phyloP scores from a whole-genome alignment of 2,888 invertebrate genomes.

The Miltochrista miniata region DNA sequence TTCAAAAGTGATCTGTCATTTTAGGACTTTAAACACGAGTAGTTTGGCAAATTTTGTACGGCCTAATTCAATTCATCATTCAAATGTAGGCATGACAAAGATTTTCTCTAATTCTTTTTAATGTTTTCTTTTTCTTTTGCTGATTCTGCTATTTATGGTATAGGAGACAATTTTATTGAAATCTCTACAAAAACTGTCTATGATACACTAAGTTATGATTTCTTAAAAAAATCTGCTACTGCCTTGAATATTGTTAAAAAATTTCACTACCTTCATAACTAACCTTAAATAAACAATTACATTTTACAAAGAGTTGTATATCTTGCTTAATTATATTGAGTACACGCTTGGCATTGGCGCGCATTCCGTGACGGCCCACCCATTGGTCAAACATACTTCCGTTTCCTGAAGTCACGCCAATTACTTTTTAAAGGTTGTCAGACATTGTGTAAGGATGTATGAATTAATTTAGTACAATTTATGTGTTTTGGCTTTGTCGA shows the following conservation, averaged over 20 bases:
- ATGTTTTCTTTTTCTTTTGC: too few relatives aligned
- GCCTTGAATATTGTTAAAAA: not conserved
- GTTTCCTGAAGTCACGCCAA: constrained; percentile 72
- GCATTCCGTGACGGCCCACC: constrained; percentile 62
- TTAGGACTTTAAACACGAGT: not conserved
- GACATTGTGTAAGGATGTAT: constrained; percentile 61
- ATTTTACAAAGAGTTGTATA: not conserved
- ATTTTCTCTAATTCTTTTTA: too few relatives aligned
- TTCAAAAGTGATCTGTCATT: constrained; percentile 8
- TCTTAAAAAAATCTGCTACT: too few relatives aligned
- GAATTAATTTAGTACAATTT: constrained; percentile 15
- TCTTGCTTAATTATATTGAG: constrained; percentile 31
- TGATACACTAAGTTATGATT: too few relatives aligned
- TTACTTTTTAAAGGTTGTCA: constrained; percentile 59
- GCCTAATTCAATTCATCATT: too few relatives aligned
- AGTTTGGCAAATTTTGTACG: too few relatives aligned
- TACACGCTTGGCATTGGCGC: constrained; percentile 40
- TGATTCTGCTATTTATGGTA: too few relatives aligned
- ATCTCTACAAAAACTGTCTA: too few relatives aligned
- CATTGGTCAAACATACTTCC: constrained; percentile 65
- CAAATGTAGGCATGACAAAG: too few relatives aligned
- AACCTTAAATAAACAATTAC: too few relatives aligned
- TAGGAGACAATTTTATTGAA: too few relatives aligned
- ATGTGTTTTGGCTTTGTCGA: not conserved
- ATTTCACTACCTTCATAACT: not conserved